Evolutionary conservation across 2,888 invertebrate species (phyloP).

Genomic region (Pomacea canaliculata): DNA sequence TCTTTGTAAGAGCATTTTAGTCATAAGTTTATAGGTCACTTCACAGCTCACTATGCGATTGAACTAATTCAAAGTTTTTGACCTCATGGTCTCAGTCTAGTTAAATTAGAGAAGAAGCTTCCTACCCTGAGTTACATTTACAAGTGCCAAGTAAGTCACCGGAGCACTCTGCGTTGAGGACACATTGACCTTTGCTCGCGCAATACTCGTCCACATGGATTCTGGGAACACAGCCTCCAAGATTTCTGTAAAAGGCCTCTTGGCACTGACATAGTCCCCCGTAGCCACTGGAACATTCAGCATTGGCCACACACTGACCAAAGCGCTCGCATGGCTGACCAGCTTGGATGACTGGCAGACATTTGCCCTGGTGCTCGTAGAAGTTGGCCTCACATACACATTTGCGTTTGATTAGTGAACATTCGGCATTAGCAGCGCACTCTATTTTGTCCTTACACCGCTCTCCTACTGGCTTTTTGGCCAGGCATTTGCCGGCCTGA

Average conservation of each 20-base stretch:
- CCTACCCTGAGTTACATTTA: slow-evolving; percentile 23
- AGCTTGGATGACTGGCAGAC: slow-evolving; percentile 24
- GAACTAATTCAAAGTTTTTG: too few species aligned
- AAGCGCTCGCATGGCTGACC: slow-evolving; percentile 21
- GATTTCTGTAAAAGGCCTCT: slow-evolving; percentile 13
- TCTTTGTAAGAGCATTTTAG: too few species aligned
- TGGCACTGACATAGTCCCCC: slow-evolving; percentile 21
- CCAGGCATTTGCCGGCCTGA: slow-evolving; percentile 23
- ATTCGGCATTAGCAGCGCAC: slow-evolving; percentile 18
- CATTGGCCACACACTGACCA: slow-evolving; percentile 24
- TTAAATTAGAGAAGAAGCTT: background rate
- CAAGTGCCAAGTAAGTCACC: slow-evolving; percentile 26
- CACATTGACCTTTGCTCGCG: slow-evolving; percentile 32
- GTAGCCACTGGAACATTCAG: slow-evolving; percentile 22
- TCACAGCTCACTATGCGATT: too few species aligned
- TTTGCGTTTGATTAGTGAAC: slow-evolving; percentile 10
- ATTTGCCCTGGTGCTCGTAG: slow-evolving; percentile 24
- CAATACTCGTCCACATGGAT: slow-evolving; percentile 26
- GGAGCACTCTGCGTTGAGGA: slow-evolving; percentile 30
- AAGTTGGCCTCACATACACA: slow-evolving; percentile 28
- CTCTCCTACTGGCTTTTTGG: slow-evolving; percentile 25
- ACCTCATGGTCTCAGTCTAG: too few species aligned
- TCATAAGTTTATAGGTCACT: too few species aligned
- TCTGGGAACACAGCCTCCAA: slow-evolving; percentile 14
- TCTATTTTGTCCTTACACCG: slow-evolving; percentile 16